Evolutionary conservation across 2,113 vertebrate species (phyloP), one percentile per base, ranked within the genome.

Genomic region (Eubucco bourcierii): DNA sequence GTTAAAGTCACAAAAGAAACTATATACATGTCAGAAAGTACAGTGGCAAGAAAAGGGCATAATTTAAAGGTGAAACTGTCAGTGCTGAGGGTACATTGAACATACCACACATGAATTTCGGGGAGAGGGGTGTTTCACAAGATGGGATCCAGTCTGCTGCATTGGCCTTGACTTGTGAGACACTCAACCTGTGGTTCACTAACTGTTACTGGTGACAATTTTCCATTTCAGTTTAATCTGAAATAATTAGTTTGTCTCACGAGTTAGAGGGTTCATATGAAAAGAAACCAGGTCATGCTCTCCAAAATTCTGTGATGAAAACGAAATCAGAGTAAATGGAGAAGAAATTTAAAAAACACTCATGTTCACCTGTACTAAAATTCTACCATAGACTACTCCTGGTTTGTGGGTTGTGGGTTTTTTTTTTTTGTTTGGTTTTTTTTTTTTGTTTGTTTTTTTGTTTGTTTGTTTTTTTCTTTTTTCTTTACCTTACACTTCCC

Each of bases 111-210:
- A 2, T 6, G 14, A 18, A 41, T 90, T 65, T 33, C 10, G 21
- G 47, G 47, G 47, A 10, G 21, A 9, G 5, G 6, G 6, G 10
- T 61, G 17, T 34, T 8, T 28, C 21, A 61, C 24, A 70, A 60
- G 14, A 15, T 60, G n/a, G 29, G 12, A 7, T 73, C 10, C 55
- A 85, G 7, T 56, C 28, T 84, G 17, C 21, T 21, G 25, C 55
- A 1, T 1, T 2, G 0, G 21, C 12, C 21, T 74, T 74, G 39
- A 61, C 5, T 37, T 0, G 0, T 8, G 25, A 7, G 9, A 63
- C 15, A 28, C 53, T 72, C 18, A 71, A 33, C 21, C 20, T 29
- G 13, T 29, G 18, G 7, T 5, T 13, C 25, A 20, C 24, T 28
- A 53, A 53, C 2, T 47, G 19, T 5, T 65, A 17, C 6, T 68